Evolutionary conservation across 2,888 invertebrate genomes (phyloP).

Genomic region (Eupithecia abbreviata): DNA sequence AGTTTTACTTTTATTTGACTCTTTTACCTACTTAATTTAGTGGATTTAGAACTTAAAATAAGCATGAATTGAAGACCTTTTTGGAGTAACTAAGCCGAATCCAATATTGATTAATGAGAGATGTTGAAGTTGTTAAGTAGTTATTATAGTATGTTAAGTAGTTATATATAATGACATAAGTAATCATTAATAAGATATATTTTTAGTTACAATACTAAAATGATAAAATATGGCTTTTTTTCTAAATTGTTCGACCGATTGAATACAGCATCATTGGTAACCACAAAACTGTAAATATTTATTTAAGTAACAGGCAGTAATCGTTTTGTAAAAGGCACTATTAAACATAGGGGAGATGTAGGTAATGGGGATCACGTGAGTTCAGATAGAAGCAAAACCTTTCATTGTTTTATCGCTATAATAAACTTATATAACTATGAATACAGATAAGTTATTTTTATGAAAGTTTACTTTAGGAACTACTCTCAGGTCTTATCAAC

Average conservation of each 20-base stretch:
- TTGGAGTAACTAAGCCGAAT: neutral
- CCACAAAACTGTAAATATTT: neutral
- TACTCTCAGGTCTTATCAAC: too few species aligned
- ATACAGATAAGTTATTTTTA: too few species aligned
- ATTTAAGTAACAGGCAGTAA: constrained; percentile 1
- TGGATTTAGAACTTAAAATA: constrained; percentile 6
- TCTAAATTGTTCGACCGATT: neutral
- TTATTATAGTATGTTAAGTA: too few species aligned
- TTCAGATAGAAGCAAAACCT: too few species aligned
- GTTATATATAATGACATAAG: neutral
- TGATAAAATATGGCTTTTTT: neutral
- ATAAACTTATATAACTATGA: too few species aligned
- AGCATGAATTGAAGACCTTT: constrained; percentile 3
- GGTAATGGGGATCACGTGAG: too few species aligned
- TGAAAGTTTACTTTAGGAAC: too few species aligned
- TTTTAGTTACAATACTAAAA: neutral
- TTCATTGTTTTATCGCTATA: too few species aligned
- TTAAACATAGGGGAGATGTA: neutral
- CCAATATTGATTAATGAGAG: neutral
- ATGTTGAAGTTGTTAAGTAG: neutral
- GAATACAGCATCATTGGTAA: neutral
- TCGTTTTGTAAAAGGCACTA: constrained; percentile 18
- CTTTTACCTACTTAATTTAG: constrained; percentile 8
- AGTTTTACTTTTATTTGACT: constrained; percentile 16
- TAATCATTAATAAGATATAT: neutral